Evolutionary conservation across 1,140 invertebrate species (phyloP), one percentile per base, ranked within the genome.

Genomic region (Nymphalis io): DNA sequence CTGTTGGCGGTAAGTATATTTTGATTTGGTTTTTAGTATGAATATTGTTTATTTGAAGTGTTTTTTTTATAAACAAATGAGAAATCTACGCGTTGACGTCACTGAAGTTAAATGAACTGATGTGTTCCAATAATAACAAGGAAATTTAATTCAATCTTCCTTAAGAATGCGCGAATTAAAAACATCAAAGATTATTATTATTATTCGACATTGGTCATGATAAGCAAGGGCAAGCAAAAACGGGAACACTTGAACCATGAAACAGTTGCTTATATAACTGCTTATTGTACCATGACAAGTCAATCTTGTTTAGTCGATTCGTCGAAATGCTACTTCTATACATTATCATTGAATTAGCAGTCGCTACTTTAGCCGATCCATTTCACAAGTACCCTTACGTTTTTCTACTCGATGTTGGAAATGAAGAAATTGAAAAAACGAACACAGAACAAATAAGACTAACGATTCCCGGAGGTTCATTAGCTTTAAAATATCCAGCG

Each of bases 381-480:
- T 86, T 87, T 51, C 85, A 87, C 61, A 90, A 88, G 62, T 91
- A 90, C 57, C 89, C 89, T 5, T 90, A 81, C 20, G 81, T 88
- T 1, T 91, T 90, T 67, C 59, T 91, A 18, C 58, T 91, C n/a
- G 88, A 91, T 61, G 78, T 90, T 23, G 89, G 89, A 18, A 91
- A 91, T 85, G 89, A 91, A 86, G 89, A 89, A 73, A 66, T 90
- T 5, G 77, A 86, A 53, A 84, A 81, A 42, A 78, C 78, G 0
- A 84, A 80, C 42, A 80, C 84, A 18, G 84, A 91, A 76, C 87
- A 89, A 51, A 81, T 91, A 16, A 82, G 86, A 67, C 20, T 91
- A 6, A 79, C 83, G 1, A 69, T 83, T 60, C 87, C 87, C 2
- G 89, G 89, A 53, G 89, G 87, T 15, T 87, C 85, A 1, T 11